Conservation (phyloP, 2,113 vertebrate genomes). For the Progne subis region DNA sequence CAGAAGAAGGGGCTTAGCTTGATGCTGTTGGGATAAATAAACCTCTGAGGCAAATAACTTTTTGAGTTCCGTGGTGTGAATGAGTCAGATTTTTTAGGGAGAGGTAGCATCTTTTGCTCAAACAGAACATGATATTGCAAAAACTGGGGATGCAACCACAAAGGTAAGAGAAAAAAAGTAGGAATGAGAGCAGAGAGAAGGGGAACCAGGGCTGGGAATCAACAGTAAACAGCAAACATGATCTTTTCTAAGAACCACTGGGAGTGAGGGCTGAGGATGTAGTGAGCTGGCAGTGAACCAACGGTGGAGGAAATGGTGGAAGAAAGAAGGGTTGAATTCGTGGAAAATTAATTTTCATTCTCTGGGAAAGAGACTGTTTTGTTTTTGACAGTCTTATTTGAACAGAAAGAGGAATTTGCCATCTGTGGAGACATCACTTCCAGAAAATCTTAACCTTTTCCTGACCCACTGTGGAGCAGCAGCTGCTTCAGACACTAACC, state of each 20-base stretch:
- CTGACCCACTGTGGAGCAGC: neutral
- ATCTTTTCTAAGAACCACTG: neutral
- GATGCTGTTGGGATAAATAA: neutral
- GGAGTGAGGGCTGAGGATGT: conserved; percentile 2
- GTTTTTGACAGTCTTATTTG: conserved; percentile 40
- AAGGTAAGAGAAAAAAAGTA: neutral
- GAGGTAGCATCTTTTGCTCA: neutral
- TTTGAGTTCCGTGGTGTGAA: neutral
- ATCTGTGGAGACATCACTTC: conserved; percentile 40
- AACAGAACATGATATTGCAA: neutral
- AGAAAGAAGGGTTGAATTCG: conserved; percentile 49
- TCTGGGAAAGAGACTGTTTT: conserved; percentile 53
- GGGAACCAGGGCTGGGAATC: neutral
- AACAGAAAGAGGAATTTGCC: conserved; percentile 64
- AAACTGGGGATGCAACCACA: neutral
- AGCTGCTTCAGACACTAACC: neutral
- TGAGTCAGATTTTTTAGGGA: neutral
- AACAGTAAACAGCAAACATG: neutral
- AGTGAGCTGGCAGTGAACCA: conserved; percentile 9
- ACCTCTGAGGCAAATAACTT: neutral
- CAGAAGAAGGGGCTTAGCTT: neutral
- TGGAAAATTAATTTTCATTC: conserved; percentile 56
- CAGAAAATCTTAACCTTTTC: conserved; percentile 62
- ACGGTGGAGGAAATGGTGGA: conserved; percentile 39
- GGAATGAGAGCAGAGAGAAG: neutral